Conservation (phyloP, 2,888 invertebrate species). For the Odontothrips loti region DNA sequence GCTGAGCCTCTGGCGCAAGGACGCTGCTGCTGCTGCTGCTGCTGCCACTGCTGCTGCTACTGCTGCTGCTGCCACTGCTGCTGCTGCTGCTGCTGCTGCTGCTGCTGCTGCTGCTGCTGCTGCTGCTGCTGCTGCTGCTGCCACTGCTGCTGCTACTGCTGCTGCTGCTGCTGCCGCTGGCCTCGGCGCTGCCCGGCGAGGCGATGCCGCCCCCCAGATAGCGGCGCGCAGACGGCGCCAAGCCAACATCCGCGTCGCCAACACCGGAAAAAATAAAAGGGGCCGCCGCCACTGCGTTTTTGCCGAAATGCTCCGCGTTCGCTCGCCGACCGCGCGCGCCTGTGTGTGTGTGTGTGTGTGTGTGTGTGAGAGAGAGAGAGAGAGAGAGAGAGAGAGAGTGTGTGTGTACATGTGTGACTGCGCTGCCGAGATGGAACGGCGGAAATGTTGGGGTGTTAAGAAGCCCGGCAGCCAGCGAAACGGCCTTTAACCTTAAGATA, state of each 20-base stretch:
- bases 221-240: slow-evolving; percentile 10
- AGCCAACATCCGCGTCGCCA: slow-evolving; percentile 24
- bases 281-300: not conserved
- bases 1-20: too few relatives aligned
- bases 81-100: not conserved
- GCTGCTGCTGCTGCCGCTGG: not conserved
- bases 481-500: not conserved
- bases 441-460: slow-evolving; percentile 6
- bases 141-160: not conserved
- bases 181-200: not conserved
- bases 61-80: too few relatives aligned
- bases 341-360: not conserved
- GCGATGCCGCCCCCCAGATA: slow-evolving; percentile 1
- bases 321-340: not conserved
- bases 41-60: not conserved
- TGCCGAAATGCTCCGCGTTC: not conserved
- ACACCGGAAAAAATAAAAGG: slow-evolving; percentile 13
- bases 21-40: too few relatives aligned
- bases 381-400: not conserved
- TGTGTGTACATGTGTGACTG: too few relatives aligned
- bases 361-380: not conserved
- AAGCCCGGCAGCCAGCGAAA: not conserved
- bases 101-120: not conserved
- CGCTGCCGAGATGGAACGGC: not conserved
- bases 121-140: not conserved